Conservation (phyloP, 1,140 invertebrate species). For the Drosophila lini region DNA sequence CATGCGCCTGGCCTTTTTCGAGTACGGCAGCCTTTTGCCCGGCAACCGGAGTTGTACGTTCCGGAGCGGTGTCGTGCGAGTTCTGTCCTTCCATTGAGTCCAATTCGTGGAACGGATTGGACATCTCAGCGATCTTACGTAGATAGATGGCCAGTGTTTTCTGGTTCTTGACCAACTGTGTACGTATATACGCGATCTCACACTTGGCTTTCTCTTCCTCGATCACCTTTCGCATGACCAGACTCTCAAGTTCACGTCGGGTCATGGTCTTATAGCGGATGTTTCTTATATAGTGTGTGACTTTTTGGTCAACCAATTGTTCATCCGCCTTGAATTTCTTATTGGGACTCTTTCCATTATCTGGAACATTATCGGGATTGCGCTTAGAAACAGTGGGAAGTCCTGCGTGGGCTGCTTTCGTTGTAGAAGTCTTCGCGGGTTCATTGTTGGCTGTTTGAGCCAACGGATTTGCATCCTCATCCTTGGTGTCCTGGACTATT, state of each 20-base stretch:
- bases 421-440: too few relatives aligned
- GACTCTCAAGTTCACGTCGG: slow-evolving; percentile 89
- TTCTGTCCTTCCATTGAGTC: slow-evolving; percentile 30
- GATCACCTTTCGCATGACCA: slow-evolving; percentile 89
- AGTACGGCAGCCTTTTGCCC: slow-evolving; percentile 54
- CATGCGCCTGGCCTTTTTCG: not conserved
- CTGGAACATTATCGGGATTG: too few relatives aligned
- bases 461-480: too few relatives aligned
- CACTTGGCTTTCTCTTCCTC: slow-evolving; percentile 89
- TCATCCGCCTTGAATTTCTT: too few relatives aligned
- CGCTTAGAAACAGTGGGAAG: too few relatives aligned
- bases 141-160: slow-evolving; percentile 87
- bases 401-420: too few relatives aligned
- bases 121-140: slow-evolving; percentile 87
- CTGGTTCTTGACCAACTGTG: slow-evolving; percentile 87
- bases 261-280: slow-evolving; percentile 80
- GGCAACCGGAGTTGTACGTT: slow-evolving; percentile 92
- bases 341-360: too few relatives aligned
- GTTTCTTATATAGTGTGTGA: not conserved
- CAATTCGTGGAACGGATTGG: slow-evolving; percentile 87
- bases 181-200: slow-evolving; percentile 88
- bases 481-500: not conserved
- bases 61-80: slow-evolving; percentile 86
- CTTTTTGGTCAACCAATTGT: too few relatives aligned
- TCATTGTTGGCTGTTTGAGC: too few relatives aligned